phyloP scores from a whole-genome alignment of 2,113 vertebrate genomes.

The Grus americana region DNA sequence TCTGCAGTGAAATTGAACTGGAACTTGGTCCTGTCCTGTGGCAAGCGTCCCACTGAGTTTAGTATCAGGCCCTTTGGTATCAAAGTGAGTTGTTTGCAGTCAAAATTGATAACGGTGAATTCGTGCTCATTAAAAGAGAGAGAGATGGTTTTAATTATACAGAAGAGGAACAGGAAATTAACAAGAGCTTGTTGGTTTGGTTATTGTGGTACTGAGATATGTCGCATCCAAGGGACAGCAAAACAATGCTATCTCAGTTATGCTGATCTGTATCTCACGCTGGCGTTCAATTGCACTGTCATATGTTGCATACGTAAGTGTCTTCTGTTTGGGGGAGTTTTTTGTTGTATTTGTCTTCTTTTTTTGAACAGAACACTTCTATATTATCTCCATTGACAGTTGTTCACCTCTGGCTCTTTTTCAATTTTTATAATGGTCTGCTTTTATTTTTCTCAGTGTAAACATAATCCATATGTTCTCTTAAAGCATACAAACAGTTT shows the following conservation, averaged over 20 bases:
- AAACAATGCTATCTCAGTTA: background rate
- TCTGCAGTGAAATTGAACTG: background rate
- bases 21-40: background rate
- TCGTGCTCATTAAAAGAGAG: background rate
- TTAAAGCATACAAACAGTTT: background rate
- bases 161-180: slow-evolving; percentile 56
- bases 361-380: background rate
- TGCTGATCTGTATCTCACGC: background rate
- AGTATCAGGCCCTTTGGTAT: background rate
- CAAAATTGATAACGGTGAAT: background rate
- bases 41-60: background rate
- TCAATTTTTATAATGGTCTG: fast-evolving
- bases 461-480: background rate
- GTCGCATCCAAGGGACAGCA: background rate
- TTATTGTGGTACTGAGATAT: background rate
- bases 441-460: background rate
- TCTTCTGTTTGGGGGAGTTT: background rate
- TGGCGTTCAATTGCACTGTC: background rate
- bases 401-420: background rate
- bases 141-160: slow-evolving; percentile 35
- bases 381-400: background rate
- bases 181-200: background rate
- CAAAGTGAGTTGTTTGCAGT: background rate
- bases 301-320: background rate
- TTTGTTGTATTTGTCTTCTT: background rate